Evolutionary conservation across 2,888 invertebrate genomes (phyloP).

Genomic region (Exocentrus adspersus): DNA sequence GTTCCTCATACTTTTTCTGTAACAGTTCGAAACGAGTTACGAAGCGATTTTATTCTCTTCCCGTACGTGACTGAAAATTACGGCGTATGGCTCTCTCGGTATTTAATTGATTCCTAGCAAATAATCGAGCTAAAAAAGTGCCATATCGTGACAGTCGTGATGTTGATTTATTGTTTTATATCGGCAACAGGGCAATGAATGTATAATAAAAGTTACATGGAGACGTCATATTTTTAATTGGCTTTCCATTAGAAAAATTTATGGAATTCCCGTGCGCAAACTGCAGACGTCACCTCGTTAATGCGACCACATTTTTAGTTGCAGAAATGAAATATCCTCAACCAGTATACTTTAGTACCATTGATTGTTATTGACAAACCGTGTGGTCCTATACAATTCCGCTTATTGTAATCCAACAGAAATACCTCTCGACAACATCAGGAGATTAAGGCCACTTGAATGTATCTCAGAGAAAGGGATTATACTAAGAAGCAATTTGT

Average conservation of each 20-base stretch:
- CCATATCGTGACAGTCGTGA: conserved; percentile 17
- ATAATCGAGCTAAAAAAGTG: conserved; percentile 13
- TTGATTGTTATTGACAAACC: no score
- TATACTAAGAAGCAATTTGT: background rate
- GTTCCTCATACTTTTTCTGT: conserved; percentile 14
- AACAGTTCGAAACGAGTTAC: conserved; percentile 4
- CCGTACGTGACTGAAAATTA: conserved; percentile 12
- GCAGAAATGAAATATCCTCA: no score
- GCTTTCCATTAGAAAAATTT: background rate
- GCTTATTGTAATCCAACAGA: background rate
- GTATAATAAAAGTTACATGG: background rate
- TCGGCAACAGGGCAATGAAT: conserved; percentile 1
- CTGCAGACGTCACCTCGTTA: no score
- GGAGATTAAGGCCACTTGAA: background rate
- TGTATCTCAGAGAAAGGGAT: background rate
- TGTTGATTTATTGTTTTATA: conserved; percentile 16
- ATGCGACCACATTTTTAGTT: no score
- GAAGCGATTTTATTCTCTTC: conserved; percentile 7
- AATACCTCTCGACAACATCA: background rate
- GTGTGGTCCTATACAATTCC: background rate
- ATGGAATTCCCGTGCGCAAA: no score
- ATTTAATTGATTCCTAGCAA: conserved; percentile 21
- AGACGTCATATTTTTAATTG: background rate
- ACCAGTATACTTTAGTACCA: no score
- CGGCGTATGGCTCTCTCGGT: conserved; percentile 13